phyloP scores from a whole-genome alignment of 2,888 invertebrate species.

The Coronaproctus castanopsis region DNA sequence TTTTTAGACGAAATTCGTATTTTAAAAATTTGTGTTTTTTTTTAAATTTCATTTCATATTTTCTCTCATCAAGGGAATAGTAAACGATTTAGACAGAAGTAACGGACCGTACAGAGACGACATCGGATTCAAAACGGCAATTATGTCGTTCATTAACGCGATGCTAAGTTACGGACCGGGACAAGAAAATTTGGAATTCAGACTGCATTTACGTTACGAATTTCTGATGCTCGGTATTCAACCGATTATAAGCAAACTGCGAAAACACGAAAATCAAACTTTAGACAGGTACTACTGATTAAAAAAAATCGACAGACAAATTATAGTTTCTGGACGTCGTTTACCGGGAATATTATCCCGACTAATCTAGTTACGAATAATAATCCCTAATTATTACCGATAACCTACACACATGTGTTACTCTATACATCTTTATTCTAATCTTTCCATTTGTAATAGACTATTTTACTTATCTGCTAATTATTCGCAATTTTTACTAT shows the following conservation, averaged over 20 bases:
- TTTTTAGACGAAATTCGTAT: not conserved
- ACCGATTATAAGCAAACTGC: conserved; percentile 79
- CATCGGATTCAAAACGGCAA: conserved; percentile 81
- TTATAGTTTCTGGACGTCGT: too few relatives aligned
- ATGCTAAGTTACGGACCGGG: conserved; percentile 90
- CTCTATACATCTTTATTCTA: too few relatives aligned
- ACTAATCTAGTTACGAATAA: too few relatives aligned
- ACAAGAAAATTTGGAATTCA: conserved; percentile 84
- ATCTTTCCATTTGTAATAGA: too few relatives aligned
- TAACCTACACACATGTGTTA: too few relatives aligned
- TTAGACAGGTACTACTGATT: conserved; percentile 40
- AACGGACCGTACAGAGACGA: conserved; percentile 82
- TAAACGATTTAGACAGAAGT: conserved; percentile 77
- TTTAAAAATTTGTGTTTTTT: not conserved
- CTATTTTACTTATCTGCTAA: too few relatives aligned
- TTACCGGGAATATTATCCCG: too few relatives aligned
- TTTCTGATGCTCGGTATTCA: conserved; percentile 91
- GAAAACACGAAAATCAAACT: conserved; percentile 82
- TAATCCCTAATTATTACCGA: too few relatives aligned
- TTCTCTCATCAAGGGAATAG: conserved; percentile 65
- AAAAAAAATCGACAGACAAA: too few relatives aligned
- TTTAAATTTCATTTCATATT: conserved; percentile 15
- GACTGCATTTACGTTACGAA: conserved; percentile 86
- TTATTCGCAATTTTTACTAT: too few relatives aligned
- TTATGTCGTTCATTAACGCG: conserved; percentile 95